These are phyloP conservation scores for Pristis pectinata DNA, from an alignment of 2,797 vertebrate genomes.

Conservation along the genomic window DNA sequence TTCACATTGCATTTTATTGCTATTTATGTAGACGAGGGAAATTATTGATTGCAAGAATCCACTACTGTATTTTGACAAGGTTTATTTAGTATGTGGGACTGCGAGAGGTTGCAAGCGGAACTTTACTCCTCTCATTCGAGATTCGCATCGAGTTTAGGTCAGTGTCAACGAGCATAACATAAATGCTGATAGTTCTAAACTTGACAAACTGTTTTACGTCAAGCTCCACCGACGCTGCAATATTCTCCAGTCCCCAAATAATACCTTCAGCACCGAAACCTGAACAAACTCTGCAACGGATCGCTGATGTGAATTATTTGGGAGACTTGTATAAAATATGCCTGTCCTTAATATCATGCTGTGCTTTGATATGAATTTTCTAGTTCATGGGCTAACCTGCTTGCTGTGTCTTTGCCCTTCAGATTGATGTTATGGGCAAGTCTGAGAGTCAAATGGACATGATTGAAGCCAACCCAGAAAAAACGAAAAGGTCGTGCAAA, in stretches of 20 bases:
- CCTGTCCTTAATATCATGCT: too few relatives aligned
- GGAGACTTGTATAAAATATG: neutral
- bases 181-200: neutral
- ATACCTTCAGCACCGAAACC: neutral
- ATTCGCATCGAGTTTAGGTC: neutral
- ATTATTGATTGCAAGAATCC: neutral
- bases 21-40: neutral
- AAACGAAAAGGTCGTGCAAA: constrained; percentile 69
- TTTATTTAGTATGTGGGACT: neutral
- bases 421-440: constrained; percentile 80
- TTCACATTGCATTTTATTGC: neutral
- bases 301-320: neutral
- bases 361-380: neutral
- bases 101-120: neutral
- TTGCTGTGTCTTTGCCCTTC: constrained; percentile 37
- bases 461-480: constrained; percentile 78
- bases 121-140: too few relatives aligned
- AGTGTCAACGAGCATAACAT: neutral
- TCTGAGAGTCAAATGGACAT: constrained; percentile 82
- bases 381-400: neutral
- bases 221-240: neutral
- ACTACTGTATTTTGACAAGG: neutral
- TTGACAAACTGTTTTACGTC: neutral
- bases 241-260: neutral
- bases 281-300: too few relatives aligned